These are phyloP conservation scores for Agonopterix alstromeriana DNA, from an alignment of 2,888 invertebrate species.

Conservation along the genomic window DNA sequence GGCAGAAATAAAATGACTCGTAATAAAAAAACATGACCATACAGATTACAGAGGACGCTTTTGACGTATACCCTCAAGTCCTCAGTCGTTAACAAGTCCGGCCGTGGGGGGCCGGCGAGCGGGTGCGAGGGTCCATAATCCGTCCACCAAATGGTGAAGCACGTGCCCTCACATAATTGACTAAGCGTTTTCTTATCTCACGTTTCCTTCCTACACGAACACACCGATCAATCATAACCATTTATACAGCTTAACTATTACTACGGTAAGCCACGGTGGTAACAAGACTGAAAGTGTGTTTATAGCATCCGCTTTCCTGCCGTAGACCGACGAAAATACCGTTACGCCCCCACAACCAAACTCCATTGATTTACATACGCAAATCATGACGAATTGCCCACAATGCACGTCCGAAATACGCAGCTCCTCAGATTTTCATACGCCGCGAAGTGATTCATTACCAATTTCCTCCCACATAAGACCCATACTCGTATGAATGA, in stretches of 20 bases:
- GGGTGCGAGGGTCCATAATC: slow-evolving; percentile 19
- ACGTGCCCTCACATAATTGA: slow-evolving; percentile 13
- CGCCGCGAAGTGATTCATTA: slow-evolving; percentile 26
- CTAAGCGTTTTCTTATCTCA: slow-evolving; percentile 3
- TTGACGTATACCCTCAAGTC: no score
- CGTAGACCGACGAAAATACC: slow-evolving; percentile 70
- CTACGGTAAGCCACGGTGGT: slow-evolving; percentile 34
- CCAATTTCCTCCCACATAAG: slow-evolving; percentile 27
- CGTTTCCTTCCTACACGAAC: slow-evolving; percentile 1
- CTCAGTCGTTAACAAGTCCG: slow-evolving; percentile 4
- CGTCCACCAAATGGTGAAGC: slow-evolving; percentile 15
- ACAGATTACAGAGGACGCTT: no score
- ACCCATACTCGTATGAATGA: slow-evolving; percentile 26
- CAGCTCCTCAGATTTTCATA: slow-evolving; percentile 19
- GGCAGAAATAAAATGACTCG: slow-evolving; percentile 3
- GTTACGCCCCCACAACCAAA: slow-evolving; percentile 67
- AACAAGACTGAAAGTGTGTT: slow-evolving; percentile 65
- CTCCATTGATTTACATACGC: slow-evolving; percentile 73
- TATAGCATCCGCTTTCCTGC: slow-evolving; percentile 74
- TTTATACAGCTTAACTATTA: slow-evolving; percentile 24
- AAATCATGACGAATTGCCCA: slow-evolving; percentile 71
- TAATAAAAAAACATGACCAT: background rate
- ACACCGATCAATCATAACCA: slow-evolving; percentile 21
- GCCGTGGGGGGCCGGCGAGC: slow-evolving; percentile 9
- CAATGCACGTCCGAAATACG: slow-evolving; percentile 61